A percentile compares a stretch with the other conserved stretches of the same genome.
Conservation (phyloP, 2,113 vertebrate species). For the Dasyurus viverrinus region DNA sequence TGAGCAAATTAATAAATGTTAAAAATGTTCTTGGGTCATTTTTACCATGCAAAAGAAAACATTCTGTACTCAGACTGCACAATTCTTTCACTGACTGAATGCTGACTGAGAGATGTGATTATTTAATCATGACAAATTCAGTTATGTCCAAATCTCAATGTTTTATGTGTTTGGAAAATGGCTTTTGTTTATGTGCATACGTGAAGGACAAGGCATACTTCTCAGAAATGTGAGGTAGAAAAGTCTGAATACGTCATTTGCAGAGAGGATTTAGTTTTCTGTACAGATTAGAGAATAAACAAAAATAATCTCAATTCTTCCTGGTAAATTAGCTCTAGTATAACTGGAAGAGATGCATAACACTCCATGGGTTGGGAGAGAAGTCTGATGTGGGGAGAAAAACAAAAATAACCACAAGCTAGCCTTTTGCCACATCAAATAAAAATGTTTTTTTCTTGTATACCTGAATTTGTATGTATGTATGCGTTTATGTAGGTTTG, state of each 20-base stretch:
- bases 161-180: constrained; percentile 47
- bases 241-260: constrained; percentile 31
- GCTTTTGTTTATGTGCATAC: constrained; percentile 18
- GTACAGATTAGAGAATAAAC: constrained; percentile 29
- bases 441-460: not conserved
- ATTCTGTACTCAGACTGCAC: not conserved
- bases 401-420: not conserved
- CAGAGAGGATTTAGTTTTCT: constrained; percentile 19
- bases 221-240: constrained; percentile 46
- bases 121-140: constrained; percentile 53
- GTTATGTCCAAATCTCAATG: constrained; percentile 18
- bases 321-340: constrained; percentile 47
- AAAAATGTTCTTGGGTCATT: not conserved
- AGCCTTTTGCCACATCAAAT: not conserved
- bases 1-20: constrained; percentile 14
- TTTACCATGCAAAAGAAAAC: constrained; percentile 21
- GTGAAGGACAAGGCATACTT: constrained; percentile 27
- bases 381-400: not conserved
- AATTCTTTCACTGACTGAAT: not conserved
- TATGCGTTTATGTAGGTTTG: not conserved
- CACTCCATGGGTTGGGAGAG: not conserved
- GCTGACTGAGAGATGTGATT: constrained; percentile 10
- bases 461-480: not conserved
- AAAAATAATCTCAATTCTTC: constrained; percentile 43
- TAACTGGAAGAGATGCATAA: not conserved